Evolutionary conservation across 2,113 vertebrate species (phyloP).

Genomic region (Heptranchias perlo): DNA sequence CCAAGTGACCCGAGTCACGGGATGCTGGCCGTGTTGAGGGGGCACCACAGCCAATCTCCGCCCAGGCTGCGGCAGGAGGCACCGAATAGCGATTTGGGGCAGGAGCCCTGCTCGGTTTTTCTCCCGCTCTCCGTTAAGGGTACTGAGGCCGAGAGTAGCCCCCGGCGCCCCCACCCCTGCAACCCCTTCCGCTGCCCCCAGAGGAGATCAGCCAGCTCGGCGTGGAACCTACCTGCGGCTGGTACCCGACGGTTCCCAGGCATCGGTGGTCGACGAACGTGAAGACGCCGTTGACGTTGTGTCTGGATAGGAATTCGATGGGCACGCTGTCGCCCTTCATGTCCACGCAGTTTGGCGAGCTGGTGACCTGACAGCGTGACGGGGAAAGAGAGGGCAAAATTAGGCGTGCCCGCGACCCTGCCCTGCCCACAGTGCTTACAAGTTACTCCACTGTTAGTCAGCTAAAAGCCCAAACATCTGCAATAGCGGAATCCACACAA

Average conservation of each 20-base stretch:
- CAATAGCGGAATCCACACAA: neutral
- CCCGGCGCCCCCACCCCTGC: too few species aligned
- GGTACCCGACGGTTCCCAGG: conserved; percentile 79
- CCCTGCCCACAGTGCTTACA: neutral
- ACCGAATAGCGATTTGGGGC: neutral
- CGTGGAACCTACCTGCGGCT: conserved; percentile 73
- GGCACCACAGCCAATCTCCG: neutral
- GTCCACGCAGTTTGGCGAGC: conserved; percentile 79
- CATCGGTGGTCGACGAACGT: conserved; percentile 95
- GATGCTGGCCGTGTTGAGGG: too few species aligned
- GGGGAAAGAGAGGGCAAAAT: conserved; percentile 20
- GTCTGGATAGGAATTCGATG: conserved; percentile 91
- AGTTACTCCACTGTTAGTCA: neutral
- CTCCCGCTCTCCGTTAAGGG: neutral
- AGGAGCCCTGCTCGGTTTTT: neutral
- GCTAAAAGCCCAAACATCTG: conserved; percentile 12
- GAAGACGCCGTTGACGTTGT: conserved; percentile 82
- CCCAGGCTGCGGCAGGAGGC: neutral
- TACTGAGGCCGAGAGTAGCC: fast-evolving
- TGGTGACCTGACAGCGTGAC: conserved; percentile 70
- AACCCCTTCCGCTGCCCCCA: neutral
- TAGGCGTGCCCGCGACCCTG: conserved; percentile 87
- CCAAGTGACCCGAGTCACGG: too few species aligned
- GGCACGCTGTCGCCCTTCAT: conserved; percentile 76
- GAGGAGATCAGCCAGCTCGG: too few species aligned